Evolutionary conservation across 2,113 vertebrate genomes (phyloP), one percentile per base, ranked within the genome.

Genomic region (Brachypodius melanocephalos): DNA sequence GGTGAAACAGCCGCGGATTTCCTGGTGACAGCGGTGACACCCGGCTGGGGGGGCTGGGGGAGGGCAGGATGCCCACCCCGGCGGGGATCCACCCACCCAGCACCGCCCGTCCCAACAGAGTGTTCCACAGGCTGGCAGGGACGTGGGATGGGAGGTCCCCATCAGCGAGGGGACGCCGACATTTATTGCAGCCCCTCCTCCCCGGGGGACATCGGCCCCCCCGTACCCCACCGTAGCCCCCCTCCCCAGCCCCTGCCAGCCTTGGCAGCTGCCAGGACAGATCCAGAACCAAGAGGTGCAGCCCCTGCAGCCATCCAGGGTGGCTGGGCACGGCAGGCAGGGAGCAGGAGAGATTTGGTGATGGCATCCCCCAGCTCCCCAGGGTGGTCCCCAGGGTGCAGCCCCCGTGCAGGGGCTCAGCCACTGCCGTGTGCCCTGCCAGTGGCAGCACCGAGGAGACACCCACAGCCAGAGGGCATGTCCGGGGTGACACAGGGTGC

Each of bases 361-460:
- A 49, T 20, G 12, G 67, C 48, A 48, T 4, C 28, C 21, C 10
- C 8, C 42, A 58, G 9, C 26, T 61, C 20, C 32, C 20, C 0
- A 0, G 45, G 49, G n/a, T 8, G 21, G 25, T 62, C 48, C n/a
- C 12, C 2, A 4, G 29, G 24, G 9, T 4, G 6, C 74, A 63
- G 49, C 45, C 42, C 57, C 66, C n/a, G 2, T 0, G 1, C 16
- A 31, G 49, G 9, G 45, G 16, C 42, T 82, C 7, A 0, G 55
- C 59, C 3, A 1, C 38, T 15, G 6, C 46, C 55, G 28, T 2
- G 13, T 0, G 0, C 43, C 32, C 13, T 42, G 73, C 45, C 38
- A 3, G 21, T 3, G 20, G 24, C 76, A 52, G n/a, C 18, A 2
- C 51, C 34, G 1, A 40, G 58, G 69, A 43, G 31, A 48, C 51